A percentile compares a stretch with the other conserved stretches of the same genome.
phyloP scores from a whole-genome alignment of 2,888 invertebrate genomes.

The Lepidochrysops patricia region DNA sequence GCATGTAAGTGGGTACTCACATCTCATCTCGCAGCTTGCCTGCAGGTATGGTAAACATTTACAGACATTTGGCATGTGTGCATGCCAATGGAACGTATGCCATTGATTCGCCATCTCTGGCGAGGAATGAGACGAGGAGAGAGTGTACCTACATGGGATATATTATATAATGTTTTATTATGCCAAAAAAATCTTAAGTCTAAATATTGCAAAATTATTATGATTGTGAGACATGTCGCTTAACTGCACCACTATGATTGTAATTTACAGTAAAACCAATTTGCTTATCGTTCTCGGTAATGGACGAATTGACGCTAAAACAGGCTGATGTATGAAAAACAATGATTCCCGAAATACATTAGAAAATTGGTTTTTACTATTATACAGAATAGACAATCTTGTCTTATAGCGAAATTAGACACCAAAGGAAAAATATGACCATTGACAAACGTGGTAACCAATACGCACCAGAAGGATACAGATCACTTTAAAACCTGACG shows the following conservation, averaged over 20 bases:
- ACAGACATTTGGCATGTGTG: too few relatives aligned
- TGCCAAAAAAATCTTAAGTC: not conserved
- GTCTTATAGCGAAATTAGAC: not conserved
- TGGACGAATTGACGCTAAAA: not conserved
- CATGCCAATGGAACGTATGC: too few relatives aligned
- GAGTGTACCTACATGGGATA: too few relatives aligned
- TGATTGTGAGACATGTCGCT: not conserved
- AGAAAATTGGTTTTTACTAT: too few relatives aligned
- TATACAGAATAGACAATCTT: not conserved
- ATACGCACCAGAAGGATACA: not conserved
- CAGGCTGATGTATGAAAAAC: too few relatives aligned
- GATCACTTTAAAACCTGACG: not conserved
- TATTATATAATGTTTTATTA: too few relatives aligned
- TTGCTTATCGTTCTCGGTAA: too few relatives aligned
- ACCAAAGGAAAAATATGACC: not conserved
- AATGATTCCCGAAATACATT: not conserved
- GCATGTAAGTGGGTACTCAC: too few relatives aligned
- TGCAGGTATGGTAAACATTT: too few relatives aligned
- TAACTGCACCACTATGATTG: not conserved
- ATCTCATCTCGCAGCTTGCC: too few relatives aligned
- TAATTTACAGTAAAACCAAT: not conserved
- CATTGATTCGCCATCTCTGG: too few relatives aligned
- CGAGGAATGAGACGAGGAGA: too few relatives aligned
- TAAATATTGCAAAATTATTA: constrained; percentile 11
- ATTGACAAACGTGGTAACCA: not conserved